Evolutionary conservation across 2,113 vertebrate species (phyloP), one percentile per base, ranked within the genome.

Genomic region (Tragelaphus strepsiceros): DNA sequence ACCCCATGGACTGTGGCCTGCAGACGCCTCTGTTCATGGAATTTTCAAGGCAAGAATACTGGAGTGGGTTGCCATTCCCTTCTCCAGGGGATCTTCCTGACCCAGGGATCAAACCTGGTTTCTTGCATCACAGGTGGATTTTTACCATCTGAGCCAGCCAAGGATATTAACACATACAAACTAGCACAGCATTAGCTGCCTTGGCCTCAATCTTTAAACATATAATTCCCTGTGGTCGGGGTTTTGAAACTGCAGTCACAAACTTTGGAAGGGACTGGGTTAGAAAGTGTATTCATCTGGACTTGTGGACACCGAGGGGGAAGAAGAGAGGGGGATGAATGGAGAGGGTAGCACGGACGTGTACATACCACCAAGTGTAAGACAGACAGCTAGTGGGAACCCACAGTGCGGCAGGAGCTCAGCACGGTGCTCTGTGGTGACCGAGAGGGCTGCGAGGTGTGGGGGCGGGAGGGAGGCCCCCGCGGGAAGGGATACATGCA

Each of bases 361-460:
- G 10, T 10, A 51, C 9, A 11, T 28, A 81, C 30, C 3, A 12
- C 28, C 10, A 6, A 12, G 10, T 81, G 30, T 32, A 21, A 81
- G 32, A 32, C 4, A 51, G 28, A 32, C 16, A 21, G 9, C 28
- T 3, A 21, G 16, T 12, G 9, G 9, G 9, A 11, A 19, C 26
- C 16, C 32, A 1, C 46, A 32, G 8, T 12, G 9, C 46, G 12
- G 28, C 1, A 49, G 28, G 78, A 51, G 9, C 9, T 32, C 46
- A 32, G 1, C 28, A 0, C 0, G 0, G 46, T 32, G 16, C 28
- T 81, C 78, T 32, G 28, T 12, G 16, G 32, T 21, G 28, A 51
- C 28, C 5, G 2, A 51, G 46, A 81, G 22, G 22, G 12, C 11
- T 43, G 71, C 10, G 6, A 14, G 39, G 67, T 22, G 22, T 43